Percentiles rank a stretch among this genome's conserved stretches.
Conservation (phyloP, 2,888 invertebrate species). For the Tolmerus cingulatus region DNA sequence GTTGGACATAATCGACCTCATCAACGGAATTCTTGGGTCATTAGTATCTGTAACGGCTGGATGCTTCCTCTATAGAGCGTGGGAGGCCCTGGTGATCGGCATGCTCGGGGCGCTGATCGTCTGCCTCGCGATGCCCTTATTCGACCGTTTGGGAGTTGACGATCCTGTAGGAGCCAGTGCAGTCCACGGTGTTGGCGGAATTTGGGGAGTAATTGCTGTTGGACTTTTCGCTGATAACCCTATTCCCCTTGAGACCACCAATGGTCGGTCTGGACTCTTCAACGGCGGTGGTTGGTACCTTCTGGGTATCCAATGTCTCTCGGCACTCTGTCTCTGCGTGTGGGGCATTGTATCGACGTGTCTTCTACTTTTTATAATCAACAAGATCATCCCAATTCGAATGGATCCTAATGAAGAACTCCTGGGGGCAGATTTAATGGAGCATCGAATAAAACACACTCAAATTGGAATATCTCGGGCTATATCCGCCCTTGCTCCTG, state of each 20-base stretch:
- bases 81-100: conserved; percentile 88
- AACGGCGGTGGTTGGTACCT: conserved; percentile 90
- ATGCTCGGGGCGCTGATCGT: conserved; percentile 79
- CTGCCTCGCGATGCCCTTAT: conserved; percentile 74
- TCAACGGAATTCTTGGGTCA: conserved; percentile 87
- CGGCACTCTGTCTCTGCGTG: conserved; percentile 72
- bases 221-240: conserved; percentile 91
- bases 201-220: conserved; percentile 84
- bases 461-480: conserved; percentile 75
- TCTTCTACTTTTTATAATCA: conserved; percentile 78
- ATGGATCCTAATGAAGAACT: conserved; percentile 87
- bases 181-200: conserved; percentile 83
- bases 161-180: conserved; percentile 88
- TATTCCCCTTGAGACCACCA: conserved; percentile 79
- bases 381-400: conserved; percentile 81
- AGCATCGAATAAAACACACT: conserved; percentile 80
- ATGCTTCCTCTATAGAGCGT: conserved; percentile 84
- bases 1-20: conserved; percentile 84
- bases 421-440: conserved; percentile 87
- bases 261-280: conserved; percentile 76
- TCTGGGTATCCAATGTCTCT: conserved; percentile 81
- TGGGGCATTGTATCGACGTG: conserved; percentile 82
- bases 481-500: conserved; percentile 75
- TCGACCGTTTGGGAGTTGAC: conserved; percentile 82
- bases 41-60: conserved; percentile 89